Percentiles rank a stretch among this genome's conserved stretches.
Conservation (phyloP, 2,797 vertebrate genomes). For the Saguinus oedipus region DNA sequence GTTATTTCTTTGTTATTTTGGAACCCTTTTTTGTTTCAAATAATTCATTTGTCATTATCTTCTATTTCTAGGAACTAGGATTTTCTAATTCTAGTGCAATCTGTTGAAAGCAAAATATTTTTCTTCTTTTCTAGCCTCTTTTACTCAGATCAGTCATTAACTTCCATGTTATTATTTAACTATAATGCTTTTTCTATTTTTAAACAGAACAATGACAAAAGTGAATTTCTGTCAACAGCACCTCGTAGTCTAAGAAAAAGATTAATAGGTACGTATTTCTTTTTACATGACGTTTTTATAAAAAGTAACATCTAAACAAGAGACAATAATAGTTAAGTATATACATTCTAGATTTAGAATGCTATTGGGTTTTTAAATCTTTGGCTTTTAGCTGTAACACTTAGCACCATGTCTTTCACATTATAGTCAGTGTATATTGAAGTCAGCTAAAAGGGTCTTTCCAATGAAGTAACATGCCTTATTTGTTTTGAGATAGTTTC, state of each 20-base stretch:
- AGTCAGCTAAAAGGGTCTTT: slow-evolving; percentile 15
- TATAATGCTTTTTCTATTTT: slow-evolving; percentile 61
- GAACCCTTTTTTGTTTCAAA: not conserved
- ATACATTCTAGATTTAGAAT: not conserved
- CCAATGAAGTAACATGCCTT: slow-evolving; percentile 2
- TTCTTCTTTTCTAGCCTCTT: slow-evolving; percentile 50
- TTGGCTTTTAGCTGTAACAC: not conserved
- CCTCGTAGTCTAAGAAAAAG: slow-evolving; percentile 93
- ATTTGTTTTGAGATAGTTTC: slow-evolving; percentile 15
- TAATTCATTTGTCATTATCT: slow-evolving; percentile 27
- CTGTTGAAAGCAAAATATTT: slow-evolving; percentile 32
- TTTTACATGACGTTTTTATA: slow-evolving; percentile 55
- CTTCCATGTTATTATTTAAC: slow-evolving; percentile 30
- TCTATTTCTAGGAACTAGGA: not conserved
- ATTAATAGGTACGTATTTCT: slow-evolving; percentile 88
- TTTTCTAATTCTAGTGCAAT: not conserved
- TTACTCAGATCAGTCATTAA: slow-evolving; percentile 25
- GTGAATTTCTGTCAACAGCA: slow-evolving; percentile 91
- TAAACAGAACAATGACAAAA: slow-evolving; percentile 88
- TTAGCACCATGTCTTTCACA: not conserved
- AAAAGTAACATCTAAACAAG: not conserved
- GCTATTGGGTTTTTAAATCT: not conserved
- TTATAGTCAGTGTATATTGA: not conserved
- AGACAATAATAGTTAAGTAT: not conserved
- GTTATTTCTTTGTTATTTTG: not conserved